These are phyloP conservation scores for Heliconius hewitsoni DNA, from an alignment of 1,140 invertebrate genomes.

Conservation along the genomic window DNA sequence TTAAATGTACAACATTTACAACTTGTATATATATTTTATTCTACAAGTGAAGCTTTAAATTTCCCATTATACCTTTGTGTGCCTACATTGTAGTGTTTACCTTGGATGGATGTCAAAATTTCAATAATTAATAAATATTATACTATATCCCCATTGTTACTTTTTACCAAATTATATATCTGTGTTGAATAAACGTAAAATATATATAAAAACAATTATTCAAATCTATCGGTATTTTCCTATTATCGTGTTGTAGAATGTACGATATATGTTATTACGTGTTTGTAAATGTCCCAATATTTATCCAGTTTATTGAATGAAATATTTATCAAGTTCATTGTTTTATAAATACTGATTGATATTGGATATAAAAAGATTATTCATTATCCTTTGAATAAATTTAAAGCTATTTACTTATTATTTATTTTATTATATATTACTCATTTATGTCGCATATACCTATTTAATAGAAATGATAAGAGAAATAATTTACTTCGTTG, in stretches of 20 bases:
- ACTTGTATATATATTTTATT: constrained; percentile 40
- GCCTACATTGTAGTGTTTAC: constrained; percentile 44
- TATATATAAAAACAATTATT: constrained; percentile 8
- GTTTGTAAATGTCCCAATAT: not conserved
- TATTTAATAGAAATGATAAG: no score
- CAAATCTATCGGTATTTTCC: constrained; percentile 18
- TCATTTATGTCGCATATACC: no score
- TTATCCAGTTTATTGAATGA: not conserved
- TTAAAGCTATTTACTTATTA: no score
- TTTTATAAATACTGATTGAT: not conserved
- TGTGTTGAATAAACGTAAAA: constrained; percentile 23
- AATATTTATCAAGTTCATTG: not conserved
- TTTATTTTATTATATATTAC: no score
- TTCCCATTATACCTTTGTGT: constrained; percentile 47
- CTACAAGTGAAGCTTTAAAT: constrained; percentile 50
- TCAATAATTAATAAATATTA: constrained; percentile 21
- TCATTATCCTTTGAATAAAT: no score
- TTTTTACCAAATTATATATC: constrained; percentile 20
- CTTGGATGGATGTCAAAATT: constrained; percentile 27
- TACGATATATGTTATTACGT: not conserved
- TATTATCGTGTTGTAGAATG: constrained; percentile 16
- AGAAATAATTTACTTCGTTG: no score
- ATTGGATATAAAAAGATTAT: no score
- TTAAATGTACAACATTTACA: constrained; percentile 34
- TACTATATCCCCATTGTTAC: constrained; percentile 16